Evolutionary conservation across 2,113 vertebrate genomes (phyloP).

Genomic region (Zingel zingel): DNA sequence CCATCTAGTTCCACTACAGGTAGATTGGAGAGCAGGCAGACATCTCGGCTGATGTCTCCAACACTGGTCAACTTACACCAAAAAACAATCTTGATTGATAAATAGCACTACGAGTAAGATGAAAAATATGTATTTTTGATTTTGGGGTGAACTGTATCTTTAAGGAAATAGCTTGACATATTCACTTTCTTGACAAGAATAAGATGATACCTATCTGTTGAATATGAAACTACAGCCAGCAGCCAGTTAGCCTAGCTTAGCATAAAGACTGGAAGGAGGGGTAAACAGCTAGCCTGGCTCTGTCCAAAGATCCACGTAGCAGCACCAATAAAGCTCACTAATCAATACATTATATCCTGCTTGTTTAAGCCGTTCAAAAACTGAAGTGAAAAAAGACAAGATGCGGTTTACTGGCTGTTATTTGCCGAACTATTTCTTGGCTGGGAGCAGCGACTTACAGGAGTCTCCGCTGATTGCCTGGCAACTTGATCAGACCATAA

Average conservation of each 20-base stretch:
- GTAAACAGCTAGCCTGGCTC: not conserved
- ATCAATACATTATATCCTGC: not conserved
- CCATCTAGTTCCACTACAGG: too few relatives aligned
- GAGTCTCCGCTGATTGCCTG: not conserved
- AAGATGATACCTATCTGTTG: not conserved
- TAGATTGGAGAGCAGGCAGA: too few relatives aligned
- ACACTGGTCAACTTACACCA: too few relatives aligned
- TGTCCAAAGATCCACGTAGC: not conserved
- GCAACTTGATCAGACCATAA: conserved; percentile 4
- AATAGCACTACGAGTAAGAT: too few relatives aligned
- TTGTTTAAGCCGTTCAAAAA: not conserved
- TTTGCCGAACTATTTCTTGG: not conserved
- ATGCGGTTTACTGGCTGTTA: not conserved
- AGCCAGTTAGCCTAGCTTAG: not conserved
- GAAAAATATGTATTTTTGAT: too few relatives aligned
- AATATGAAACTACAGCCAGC: not conserved
- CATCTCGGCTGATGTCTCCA: too few relatives aligned
- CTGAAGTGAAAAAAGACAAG: not conserved
- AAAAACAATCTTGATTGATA: too few relatives aligned
- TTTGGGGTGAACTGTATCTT: too few relatives aligned
- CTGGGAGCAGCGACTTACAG: conserved; percentile 3
- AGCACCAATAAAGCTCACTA: not conserved
- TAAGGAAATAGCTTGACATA: not conserved
- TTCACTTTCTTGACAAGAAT: not conserved
- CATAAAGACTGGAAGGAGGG: not conserved